Conservation (phyloP, 1,140 invertebrate species). For the Aleiodes sp. region DNA sequence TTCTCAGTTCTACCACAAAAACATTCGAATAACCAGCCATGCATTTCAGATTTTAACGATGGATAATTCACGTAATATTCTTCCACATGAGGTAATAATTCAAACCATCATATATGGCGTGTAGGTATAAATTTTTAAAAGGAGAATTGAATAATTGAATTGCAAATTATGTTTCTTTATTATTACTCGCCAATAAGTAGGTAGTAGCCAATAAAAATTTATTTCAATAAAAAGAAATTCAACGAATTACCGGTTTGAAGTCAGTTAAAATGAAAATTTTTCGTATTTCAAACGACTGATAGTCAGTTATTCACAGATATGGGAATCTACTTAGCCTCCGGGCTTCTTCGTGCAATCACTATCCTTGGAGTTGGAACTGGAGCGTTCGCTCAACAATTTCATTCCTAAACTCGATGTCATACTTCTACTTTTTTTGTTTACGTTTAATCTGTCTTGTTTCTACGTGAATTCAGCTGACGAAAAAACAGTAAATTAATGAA, state of each 20-base stretch:
- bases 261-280: neutral
- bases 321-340: constrained; percentile 50
- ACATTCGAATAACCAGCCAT: neutral
- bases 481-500: too few species aligned
- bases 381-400: constrained; percentile 34
- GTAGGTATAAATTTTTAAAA: too few species aligned
- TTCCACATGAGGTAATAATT: constrained; percentile 1
- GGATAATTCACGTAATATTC: constrained; percentile 8
- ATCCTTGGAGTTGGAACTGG: constrained; percentile 54
- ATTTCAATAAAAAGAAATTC: neutral
- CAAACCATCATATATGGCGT: neutral
- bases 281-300: neutral
- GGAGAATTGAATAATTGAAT: neutral
- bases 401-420: neutral
- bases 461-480: neutral
- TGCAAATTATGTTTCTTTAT: neutral
- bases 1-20: neutral
- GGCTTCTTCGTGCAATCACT: constrained; percentile 50
- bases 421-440: neutral
- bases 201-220: constrained; percentile 1
- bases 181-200: too few species aligned
- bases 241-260: too few species aligned
- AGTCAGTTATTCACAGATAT: constrained; percentile 48
- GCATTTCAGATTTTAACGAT: neutral
- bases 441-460: neutral